Evolutionary conservation across 2,797 vertebrate species (phyloP), one percentile per base, ranked within the genome.

Genomic region (Hippoglossus hippoglossus): DNA sequence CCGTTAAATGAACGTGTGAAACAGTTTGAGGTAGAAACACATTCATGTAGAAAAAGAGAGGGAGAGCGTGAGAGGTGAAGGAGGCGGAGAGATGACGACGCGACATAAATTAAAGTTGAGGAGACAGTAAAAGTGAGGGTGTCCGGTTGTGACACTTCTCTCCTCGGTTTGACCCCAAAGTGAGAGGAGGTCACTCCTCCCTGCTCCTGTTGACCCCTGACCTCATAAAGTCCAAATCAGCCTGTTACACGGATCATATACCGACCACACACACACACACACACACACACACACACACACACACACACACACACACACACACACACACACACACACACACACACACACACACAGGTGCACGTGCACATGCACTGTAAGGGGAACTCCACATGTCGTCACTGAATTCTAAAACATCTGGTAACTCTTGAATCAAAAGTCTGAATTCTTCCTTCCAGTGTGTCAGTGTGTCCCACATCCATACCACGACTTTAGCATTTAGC

Each of bases 121-220:
- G 56, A 83, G 78, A 86, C 63, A 47, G 80, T 89, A 89, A 90
- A 90, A 81, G 82, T 69, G 61, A 76, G 67, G 63, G 79, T 72
- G 84, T 68, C 12, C 24, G 69, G 67, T 81, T 54, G 5, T 70
- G 80, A 82, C 70, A 49, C 63, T 26, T 79, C 68, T 87, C 83
- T 67, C 77, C 87, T 77, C 79, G 19, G 60, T 66, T 70, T 80
- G 73, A 90, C 84, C 84, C 49, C 13, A 13, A 71, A 81, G 84
- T 59, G 74, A 78, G 74, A 78, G 41, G 10, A 68, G 78, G 83
- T 85, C 72, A 57, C 36, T 66, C 25, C 55, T 85, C 77, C 28
- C 50, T 0, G 75, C 89, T 92, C 59, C 91, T 82, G 88, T 90
- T 93, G 85, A 88, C 84, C 88, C 86, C 39, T 80, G 81, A 87